phyloP scores from a whole-genome alignment of 2,888 invertebrate species.

The Drosophila rubida region DNA sequence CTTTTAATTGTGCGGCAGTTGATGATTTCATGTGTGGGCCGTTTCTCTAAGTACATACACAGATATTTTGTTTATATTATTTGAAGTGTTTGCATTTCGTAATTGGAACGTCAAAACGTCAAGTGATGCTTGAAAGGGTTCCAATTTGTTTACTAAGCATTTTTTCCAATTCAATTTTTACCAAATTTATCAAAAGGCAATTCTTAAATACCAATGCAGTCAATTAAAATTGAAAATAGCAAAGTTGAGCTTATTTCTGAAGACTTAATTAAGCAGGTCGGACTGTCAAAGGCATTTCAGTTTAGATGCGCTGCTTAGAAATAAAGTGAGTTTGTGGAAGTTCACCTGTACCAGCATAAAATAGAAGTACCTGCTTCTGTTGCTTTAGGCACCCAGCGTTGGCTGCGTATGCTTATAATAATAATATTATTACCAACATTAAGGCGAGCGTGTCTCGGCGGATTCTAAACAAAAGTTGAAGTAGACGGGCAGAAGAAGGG shows the following conservation, averaged over 20 bases:
- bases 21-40: conserved; percentile 56
- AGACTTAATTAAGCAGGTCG: neutral
- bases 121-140: conserved; percentile 61
- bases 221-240: conserved; percentile 9
- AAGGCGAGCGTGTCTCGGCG: conserved; percentile 51
- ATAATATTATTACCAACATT: conserved; percentile 79
- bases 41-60: conserved; percentile 42
- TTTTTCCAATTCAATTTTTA: conserved; percentile 7
- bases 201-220: conserved; percentile 14
- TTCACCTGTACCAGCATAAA: conserved; percentile 85
- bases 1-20: conserved; percentile 40
- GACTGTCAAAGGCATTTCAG: neutral
- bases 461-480: conserved; percentile 46
- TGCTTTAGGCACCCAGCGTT: conserved; percentile 1
- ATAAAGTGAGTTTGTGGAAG: conserved; percentile 12
- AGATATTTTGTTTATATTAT: conserved; percentile 66
- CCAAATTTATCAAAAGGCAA: neutral
- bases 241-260: neutral
- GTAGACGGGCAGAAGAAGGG: conserved; percentile 16
- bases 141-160: conserved; percentile 52
- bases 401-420: conserved; percentile 57
- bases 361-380: conserved; percentile 79
- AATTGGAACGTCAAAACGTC: conserved; percentile 79
- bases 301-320: conserved; percentile 31
- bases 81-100: conserved; percentile 75